These are phyloP conservation scores for Desoria tigrina DNA, from an alignment of 2,888 invertebrate genomes.

Conservation along the genomic window DNA sequence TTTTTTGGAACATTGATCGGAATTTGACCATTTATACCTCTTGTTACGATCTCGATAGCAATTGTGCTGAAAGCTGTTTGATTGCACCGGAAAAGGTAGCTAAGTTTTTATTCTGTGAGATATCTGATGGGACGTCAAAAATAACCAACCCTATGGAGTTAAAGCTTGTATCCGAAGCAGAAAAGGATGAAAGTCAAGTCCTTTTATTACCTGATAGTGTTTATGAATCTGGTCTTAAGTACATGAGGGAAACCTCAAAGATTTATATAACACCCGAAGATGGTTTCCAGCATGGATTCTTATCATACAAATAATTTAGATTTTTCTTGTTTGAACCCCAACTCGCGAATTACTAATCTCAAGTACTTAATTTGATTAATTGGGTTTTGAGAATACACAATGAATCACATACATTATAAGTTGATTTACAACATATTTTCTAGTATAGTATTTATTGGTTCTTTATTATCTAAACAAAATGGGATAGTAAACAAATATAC, in stretches of 20 bases:
- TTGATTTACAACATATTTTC: background rate
- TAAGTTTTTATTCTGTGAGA: conserved; percentile 44
- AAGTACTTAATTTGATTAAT: no score
- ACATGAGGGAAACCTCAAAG: conserved; percentile 25
- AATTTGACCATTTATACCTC: conserved; percentile 38
- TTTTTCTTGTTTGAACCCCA: no score
- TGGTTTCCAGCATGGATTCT: conserved; percentile 46
- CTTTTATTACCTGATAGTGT: conserved; percentile 45
- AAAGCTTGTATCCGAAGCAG: conserved; percentile 31
- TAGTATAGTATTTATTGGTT: background rate
- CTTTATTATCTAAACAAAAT: conserved; percentile 7
- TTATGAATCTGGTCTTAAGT: conserved; percentile 31
- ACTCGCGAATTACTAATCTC: no score
- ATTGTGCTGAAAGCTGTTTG: conserved; percentile 12
- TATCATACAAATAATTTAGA: conserved; percentile 26
- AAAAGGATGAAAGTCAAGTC: conserved; percentile 30
- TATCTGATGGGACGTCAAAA: conserved; percentile 20
- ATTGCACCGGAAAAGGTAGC: conserved; percentile 37
- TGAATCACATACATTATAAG: no score
- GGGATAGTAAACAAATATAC: no score
- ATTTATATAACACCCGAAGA: conserved; percentile 31
- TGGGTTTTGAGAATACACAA: no score
- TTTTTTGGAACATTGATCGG: conserved; percentile 50
- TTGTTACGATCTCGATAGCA: background rate
- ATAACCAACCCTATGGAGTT: conserved; percentile 32